Base-by-base conservation (phyloP, 2,888 invertebrate species). In the Caprella mutica region DNA sequence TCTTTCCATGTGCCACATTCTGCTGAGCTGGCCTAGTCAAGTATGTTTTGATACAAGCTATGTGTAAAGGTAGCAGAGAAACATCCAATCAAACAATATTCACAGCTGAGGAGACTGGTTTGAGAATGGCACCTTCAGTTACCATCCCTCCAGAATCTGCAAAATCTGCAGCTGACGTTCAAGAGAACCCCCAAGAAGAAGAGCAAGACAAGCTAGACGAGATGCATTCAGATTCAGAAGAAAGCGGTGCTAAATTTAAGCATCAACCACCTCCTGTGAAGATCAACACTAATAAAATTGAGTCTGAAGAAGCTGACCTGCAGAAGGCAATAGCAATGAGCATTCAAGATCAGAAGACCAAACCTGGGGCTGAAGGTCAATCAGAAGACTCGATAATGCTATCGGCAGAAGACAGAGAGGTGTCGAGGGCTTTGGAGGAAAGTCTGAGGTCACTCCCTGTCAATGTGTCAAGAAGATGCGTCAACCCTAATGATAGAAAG, bases 261-360 rank as follows among this genome's bases (percentile, higher is more conserved):
- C 14, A 14, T n/a, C 35, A n/a, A n/a, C n/a, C n/a, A n/a, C n/a
- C n/a, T n/a, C n/a, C n/a, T n/a, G n/a, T n/a, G n/a, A n/a, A n/a
- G n/a, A n/a, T n/a, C n/a, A n/a, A n/a, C n/a, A n/a, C n/a, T n/a
- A n/a, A n/a, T n/a, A n/a, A n/a, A n/a, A n/a, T n/a, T n/a, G n/a
- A n/a, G n/a, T n/a, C n/a, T n/a, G n/a, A n/a, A n/a, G n/a, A n/a
- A n/a, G n/a, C n/a, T 38, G 73, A 74, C 50, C 66, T 74, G n/a
- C 71, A 73, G 65, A 71, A 72, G 63, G 74, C 74, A 26, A 73
- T 74, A 29, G 72, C 70, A 19, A 70, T 73, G 21, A 74, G 73
- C 63, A 68, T 74, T 21, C 70, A 71, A 65, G 72, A 72, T 48
- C 70, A 70, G 56, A 70, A 72, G 57, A n/a, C 29, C 19, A 48